Base-by-base conservation (phyloP, 2,888 invertebrate species). In the Perdita meconis region DNA sequence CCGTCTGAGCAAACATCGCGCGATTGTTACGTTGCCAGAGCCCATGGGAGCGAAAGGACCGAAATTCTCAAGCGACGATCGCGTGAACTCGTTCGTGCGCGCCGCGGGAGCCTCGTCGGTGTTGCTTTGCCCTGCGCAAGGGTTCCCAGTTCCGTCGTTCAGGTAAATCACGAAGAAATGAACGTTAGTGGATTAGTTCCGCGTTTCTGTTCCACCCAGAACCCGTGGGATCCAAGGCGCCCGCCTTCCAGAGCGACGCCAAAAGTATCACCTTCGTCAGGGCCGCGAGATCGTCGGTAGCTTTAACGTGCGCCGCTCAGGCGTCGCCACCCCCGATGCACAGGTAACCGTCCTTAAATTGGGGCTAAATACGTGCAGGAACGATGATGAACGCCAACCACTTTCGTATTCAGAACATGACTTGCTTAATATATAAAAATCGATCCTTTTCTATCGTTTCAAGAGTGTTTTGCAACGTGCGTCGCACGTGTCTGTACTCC, bases 241-340 rank as follows among this genome's bases (percentile, higher is more conserved):
- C 95, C 6, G 93, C 94, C 50, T 94, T 95, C 87, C 93, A 94
- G 1, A 94, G 95, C 84, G 95, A 96, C 84, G 94, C 91, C 38
- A 93, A 92, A 83, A 92, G 91, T 80, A 90, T 89, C 47, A 87
- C 91, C 30, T 90, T 92, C 75, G 87, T 89, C 71, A 89, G 91
- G 74, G 81, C 91, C 59, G 90, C 92, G 68, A 93, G 92, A 34
- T 92, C 93, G 71, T 93, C 94, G 70, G 93, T 95, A 87, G 94
- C 94, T 26, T 90, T 96, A 66, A 92, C 95, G 57, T 96, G 96
- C 89, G 94, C 95, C 86, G 95, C 95, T 67, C 96, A 96, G 91
- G 95, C 94, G 3, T 95, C 93, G 92, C 96, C 96, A 59, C 94
- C 96, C 83, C 96, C 96, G 84, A 90, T 94, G 74, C 95, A 95